These are phyloP conservation scores for Camelus dromedarius DNA, from an alignment of 2,113 vertebrate genomes.

Conservation along the genomic window DNA sequence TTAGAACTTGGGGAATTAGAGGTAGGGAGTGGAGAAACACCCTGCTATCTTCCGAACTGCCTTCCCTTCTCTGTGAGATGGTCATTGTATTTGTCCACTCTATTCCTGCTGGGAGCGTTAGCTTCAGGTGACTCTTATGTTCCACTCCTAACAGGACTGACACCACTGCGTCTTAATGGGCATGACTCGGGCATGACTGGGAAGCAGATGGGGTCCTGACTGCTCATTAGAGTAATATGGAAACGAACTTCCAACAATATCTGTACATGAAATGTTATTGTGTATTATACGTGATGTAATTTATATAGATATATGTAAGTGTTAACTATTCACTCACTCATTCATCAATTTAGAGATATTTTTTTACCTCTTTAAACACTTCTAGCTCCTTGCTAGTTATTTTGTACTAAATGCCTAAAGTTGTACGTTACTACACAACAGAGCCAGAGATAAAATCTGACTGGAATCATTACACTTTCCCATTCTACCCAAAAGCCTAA, in stretches of 20 bases:
- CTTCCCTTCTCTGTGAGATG: not conserved
- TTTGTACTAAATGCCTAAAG: not conserved
- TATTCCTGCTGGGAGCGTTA: not conserved
- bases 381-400: not conserved
- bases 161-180: not conserved
- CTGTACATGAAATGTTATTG: not conserved
- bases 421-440: not conserved
- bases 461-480: not conserved
- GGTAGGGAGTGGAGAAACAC: not conserved
- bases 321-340: not conserved
- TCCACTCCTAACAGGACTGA: not conserved
- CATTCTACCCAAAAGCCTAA: not conserved
- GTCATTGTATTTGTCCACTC: not conserved
- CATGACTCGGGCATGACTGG: not conserved
- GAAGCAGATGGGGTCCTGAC: not conserved
- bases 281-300: not conserved
- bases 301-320: not conserved
- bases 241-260: conserved; percentile 4
- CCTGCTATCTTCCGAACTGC: not conserved
- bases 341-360: not conserved
- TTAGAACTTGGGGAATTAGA: not conserved
- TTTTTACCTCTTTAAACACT: conserved; percentile 25
- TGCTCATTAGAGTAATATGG: not conserved
- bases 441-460: not conserved
- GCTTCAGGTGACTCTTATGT: not conserved